phyloP scores from a whole-genome alignment of 2,113 vertebrate species.

The Noctilio leporinus region DNA sequence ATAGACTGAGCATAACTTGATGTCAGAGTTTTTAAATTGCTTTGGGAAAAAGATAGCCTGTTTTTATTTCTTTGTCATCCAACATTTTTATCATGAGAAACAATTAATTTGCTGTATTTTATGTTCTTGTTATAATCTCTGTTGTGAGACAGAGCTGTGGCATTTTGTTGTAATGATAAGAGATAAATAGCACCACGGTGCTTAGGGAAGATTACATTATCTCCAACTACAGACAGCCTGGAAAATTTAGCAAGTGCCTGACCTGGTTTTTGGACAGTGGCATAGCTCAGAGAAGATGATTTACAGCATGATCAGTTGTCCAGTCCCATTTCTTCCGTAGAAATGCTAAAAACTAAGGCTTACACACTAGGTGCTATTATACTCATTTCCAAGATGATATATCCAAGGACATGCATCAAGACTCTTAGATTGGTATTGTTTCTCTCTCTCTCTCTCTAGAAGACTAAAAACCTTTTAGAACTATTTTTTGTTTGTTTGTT shows the following conservation, averaged over 20 bases:
- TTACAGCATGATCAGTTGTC: neutral
- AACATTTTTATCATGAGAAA: slow-evolving; percentile 15
- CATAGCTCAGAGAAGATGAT: neutral
- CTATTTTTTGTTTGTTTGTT: no score
- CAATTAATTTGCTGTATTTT: slow-evolving; percentile 45
- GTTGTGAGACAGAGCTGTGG: neutral
- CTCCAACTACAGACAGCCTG: neutral
- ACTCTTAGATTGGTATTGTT: neutral
- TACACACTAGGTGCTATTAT: neutral
- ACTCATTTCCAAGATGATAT: neutral
- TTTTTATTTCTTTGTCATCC: slow-evolving; percentile 38
- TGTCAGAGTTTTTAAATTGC: slow-evolving; percentile 3
- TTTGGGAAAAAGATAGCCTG: neutral
- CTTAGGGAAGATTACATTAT: neutral
- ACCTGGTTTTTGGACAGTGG: neutral
- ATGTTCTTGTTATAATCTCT: neutral
- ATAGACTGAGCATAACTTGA: neutral
- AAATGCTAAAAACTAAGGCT: neutral
- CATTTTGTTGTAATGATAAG: neutral
- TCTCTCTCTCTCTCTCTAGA: neutral
- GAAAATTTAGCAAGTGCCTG: neutral
- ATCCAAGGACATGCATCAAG: neutral
- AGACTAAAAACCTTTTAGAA: neutral
- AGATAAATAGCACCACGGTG: neutral
- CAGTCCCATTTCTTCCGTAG: neutral